These are phyloP conservation scores for Microcebus murinus DNA, from an alignment of 2,113 vertebrate species.

Conservation along the genomic window DNA sequence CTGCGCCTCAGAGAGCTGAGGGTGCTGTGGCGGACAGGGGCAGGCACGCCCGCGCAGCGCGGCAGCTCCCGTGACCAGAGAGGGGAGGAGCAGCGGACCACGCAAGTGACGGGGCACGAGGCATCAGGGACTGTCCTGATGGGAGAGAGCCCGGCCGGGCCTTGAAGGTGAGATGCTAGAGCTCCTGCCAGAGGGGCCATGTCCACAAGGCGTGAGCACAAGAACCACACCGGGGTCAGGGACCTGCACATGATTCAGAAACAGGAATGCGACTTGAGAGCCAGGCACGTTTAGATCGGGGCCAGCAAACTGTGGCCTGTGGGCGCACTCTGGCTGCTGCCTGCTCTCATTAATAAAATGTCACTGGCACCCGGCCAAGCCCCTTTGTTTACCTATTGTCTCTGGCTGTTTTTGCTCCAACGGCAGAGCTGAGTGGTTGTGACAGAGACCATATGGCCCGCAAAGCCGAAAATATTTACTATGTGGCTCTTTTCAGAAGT, in stretches of 20 bases:
- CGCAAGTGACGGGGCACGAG: not conserved
- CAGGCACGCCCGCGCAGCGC: not conserved
- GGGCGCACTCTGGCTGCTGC: not conserved
- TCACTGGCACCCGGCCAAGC: not conserved
- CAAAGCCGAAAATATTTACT: not conserved
- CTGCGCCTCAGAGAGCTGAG: not conserved
- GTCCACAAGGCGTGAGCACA: not conserved
- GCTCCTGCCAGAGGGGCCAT: not conserved
- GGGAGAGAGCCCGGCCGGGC: not conserved
- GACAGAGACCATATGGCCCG: not conserved
- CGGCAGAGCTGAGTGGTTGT: not conserved
- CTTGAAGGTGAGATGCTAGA: not conserved
- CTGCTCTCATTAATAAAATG: not conserved
- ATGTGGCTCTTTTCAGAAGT: not conserved
- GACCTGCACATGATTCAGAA: not conserved
- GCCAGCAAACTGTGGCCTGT: not conserved
- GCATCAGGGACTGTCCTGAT: not conserved
- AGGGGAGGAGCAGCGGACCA: not conserved
- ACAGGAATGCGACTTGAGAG: not conserved
- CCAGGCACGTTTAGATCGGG: not conserved
- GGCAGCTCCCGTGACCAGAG: accelerated
- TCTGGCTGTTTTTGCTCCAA: not conserved
- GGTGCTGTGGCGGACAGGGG: not conserved
- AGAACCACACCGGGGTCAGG: not conserved
- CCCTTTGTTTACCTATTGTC: not conserved